Evolutionary conservation across 1,140 invertebrate genomes (phyloP), one percentile per base, ranked within the genome.

Genomic region (Charaxes varanes): DNA sequence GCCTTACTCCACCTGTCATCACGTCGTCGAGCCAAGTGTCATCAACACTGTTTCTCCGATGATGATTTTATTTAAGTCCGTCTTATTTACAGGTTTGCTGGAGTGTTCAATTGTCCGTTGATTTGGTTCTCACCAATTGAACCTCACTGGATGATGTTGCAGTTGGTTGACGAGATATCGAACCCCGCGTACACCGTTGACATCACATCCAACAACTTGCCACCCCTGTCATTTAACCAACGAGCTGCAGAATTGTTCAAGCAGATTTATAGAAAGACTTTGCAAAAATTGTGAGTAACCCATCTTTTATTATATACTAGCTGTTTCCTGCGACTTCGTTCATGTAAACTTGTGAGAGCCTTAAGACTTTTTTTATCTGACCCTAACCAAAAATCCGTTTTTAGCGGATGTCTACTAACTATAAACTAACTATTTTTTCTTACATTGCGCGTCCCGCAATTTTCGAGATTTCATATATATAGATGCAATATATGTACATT

Each of bases 121-220:
- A 59, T 70, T 6, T 70, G 66, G 69, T 32, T 53, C 1, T 61
- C 50, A 0, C 43, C 57, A 4, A 24, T 62, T 2, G 57, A 58
- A 7, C 53, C 59, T 2, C 53, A 70, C 32, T 57, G 46, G 13
- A 30, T 53, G 26, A 17, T 63, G 2, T 11, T 64, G 4, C 28
- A 32, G 0, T 23, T 70, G n/a, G 48, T 70, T 2, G 61, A 69
- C 30, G 60, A 59, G n/a, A 2, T 34, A 8, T 33, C 58, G 2
- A 69, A 58, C 13, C 65, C 68, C 2, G 49, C 60, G 0, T 71
- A 64, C 10, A 37, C 17, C 1, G 4, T 34, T 6, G 48, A 51
- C 27, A 6, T 12, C 5, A 23, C 38, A 2, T 56, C 49, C 1
- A 8, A 3, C 1, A 50, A 16, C 7, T n/a, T 40, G 2, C 14